Percentiles rank a stretch among this genome's conserved stretches.
Conservation (phyloP, 2,797 vertebrate species). For the Onychomys leucogaster region DNA sequence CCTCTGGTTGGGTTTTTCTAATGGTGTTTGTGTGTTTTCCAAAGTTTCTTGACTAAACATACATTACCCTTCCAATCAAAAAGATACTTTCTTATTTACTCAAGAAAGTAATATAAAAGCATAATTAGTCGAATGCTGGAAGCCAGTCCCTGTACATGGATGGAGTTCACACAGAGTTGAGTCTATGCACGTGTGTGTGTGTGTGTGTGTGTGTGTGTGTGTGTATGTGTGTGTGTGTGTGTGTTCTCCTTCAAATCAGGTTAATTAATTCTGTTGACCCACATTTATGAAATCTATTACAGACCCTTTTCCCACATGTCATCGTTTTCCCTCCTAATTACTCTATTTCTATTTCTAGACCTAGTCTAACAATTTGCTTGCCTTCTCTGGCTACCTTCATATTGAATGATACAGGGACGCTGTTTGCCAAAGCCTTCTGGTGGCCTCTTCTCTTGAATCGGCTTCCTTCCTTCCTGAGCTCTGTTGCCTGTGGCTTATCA, state of each 20-base stretch:
- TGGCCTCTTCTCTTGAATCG: not conserved
- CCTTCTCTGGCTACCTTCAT: not conserved
- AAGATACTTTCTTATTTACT: not conserved
- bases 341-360: conserved; percentile 39
- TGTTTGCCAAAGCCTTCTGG: not conserved
- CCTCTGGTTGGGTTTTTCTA: not conserved
- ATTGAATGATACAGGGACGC: not conserved
- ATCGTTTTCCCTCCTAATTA: not conserved
- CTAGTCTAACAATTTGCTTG: not conserved
- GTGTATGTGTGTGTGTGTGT: too few species aligned
- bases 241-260: not conserved
- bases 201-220: not conserved
- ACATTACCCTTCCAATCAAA: conserved; percentile 25
- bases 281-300: conserved; percentile 38
- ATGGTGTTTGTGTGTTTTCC: not conserved
- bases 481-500: not conserved
- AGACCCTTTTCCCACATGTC: not conserved
- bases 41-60: conserved; percentile 4
- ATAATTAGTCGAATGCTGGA: not conserved
- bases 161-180: not conserved
- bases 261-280: conserved; percentile 25
- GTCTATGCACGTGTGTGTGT: not conserved
- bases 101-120: not conserved
- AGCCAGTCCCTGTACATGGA: conserved; percentile 3
- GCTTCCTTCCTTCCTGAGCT: not conserved